Base-by-base conservation (phyloP, 2,888 invertebrate genomes). In the Neoscelio sp. region DNA sequence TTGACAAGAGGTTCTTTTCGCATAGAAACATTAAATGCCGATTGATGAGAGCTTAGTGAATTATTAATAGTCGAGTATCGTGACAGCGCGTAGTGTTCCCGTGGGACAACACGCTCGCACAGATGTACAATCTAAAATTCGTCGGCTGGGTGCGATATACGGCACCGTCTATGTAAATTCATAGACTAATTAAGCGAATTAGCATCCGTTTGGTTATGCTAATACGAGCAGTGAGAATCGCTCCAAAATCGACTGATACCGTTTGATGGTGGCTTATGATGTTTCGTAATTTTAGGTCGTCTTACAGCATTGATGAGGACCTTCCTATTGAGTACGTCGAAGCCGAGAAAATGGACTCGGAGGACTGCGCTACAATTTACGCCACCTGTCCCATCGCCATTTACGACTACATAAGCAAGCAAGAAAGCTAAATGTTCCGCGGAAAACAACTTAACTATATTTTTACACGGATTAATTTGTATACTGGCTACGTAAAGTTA, bases 371-470 rank as follows among this genome's bases (percentile, higher is more conserved):
- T 13, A 62, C 64, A 75, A 82, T 80, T 81, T 86, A 87, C 78
- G 77, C 82, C 40, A 78, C 75, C 46, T 87, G 88, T 80, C 85
- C 87, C 40, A 74, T 87, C 74, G 82, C 81, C 65, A 87, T 88
- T 85, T 88, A 88, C 82, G 86, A 88, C 73, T 85, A 85, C 79
- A 85, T 88, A 68, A 84, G 83, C 35, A 17, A 13, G 4, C 8
- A 7, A 1, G 71, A 44, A 28, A 50, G 33, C 46, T 60, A 18
- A 75, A 58, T 35, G 52, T n/a, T 50, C 70, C 10, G 20, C 8
- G 42, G 8, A 18, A 42, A 42, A 42, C 8, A 12, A 17, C 15
- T 42, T 42, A 15, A 42, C n/a, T 7, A n/a, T 50, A 26, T 8
- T 48, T 48, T 26, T 13, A 23, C 23, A 48, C 10, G 46, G 42